These are phyloP conservation scores for Haemorhous mexicanus DNA, from an alignment of 2,113 vertebrate species.

Conservation along the genomic window DNA sequence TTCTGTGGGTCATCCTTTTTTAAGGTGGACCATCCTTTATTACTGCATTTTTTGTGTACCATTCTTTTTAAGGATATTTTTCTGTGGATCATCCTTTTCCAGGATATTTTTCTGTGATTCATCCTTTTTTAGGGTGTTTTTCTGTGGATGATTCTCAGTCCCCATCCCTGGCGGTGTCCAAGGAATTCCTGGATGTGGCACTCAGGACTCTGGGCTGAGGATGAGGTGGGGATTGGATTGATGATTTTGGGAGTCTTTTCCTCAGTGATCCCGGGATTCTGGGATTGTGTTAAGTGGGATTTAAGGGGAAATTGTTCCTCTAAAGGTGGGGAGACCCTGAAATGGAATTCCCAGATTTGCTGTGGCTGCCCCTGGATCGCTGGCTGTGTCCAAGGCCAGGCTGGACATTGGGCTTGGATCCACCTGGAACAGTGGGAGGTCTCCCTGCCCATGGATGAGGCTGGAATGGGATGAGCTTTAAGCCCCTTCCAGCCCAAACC, in stretches of 20 bases:
- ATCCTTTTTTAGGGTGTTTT: not conserved
- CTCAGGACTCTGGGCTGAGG: not conserved
- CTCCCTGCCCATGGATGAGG: not conserved
- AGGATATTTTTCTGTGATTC: not conserved
- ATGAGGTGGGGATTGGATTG: not conserved
- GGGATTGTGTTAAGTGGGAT: not conserved
- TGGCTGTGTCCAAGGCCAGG: not conserved
- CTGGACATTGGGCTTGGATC: not conserved
- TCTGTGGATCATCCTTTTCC: not conserved
- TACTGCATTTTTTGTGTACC: no score
- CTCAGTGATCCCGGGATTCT: not conserved
- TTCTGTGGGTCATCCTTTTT: no score
- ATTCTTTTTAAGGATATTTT: not conserved
- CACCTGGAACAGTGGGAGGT: fast-evolving
- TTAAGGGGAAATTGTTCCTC: not conserved
- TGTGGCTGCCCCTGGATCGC: not conserved
- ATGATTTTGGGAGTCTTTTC: not conserved
- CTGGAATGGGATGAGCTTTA: not conserved
- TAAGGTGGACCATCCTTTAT: no score
- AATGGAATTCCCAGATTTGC: not conserved
- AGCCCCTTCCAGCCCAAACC: not conserved
- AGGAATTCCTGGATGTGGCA: not conserved
- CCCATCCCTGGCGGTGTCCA: not conserved
- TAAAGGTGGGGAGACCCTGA: not conserved
- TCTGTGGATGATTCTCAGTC: no score